Base-by-base conservation (phyloP, 2,113 vertebrate species). In the Sarotherodon lohbergeri region DNA sequence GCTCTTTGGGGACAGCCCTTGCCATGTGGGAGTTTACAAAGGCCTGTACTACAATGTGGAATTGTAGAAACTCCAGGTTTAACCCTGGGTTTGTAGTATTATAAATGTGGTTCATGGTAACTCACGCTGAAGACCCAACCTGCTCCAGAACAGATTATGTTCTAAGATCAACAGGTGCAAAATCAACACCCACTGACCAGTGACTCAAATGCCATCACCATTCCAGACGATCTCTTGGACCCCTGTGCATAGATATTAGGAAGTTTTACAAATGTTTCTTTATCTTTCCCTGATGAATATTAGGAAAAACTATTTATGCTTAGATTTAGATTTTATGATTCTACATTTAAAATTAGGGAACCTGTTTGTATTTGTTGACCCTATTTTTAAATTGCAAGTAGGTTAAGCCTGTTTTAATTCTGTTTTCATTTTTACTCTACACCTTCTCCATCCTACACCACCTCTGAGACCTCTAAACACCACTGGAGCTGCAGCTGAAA, bases 401-500 rank as follows among this genome's bases (percentile, higher is more conserved):
- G 22, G 68, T 29, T 48, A 76, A 76, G 4, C 41, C 24, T 27
- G 22, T 27, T 73, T 36, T 36, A 13, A 66, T 63, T 63, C 17
- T 11, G 9, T 4, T 63, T 46, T 73, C 36, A 27, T 17, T 76
- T 29, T 48, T 76, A 48, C 7, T 76, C 14, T 76, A 29, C 14
- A 5, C 9, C 9, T 76, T 46, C 27, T 27, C 27, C 27, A 27
- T 27, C 27, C 27, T 27, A 27, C 27, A 27, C 27, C 27, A 27
- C 27, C 27, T 48, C 8, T 48, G 41, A 73, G 68, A 27, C 39
- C 41, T 27, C 22, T 48, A 48, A 73, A 76, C 14, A 19, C 22
- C 68, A 48, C 41, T 2, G 22, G 41, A 46, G 24, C 24, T 8
- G 43, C 1, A 0, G 43, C 43, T 50, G 4, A 76, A 76, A 32